These are phyloP conservation scores for Battus philenor DNA, from an alignment of 1,140 invertebrate genomes.

Conservation along the genomic window DNA sequence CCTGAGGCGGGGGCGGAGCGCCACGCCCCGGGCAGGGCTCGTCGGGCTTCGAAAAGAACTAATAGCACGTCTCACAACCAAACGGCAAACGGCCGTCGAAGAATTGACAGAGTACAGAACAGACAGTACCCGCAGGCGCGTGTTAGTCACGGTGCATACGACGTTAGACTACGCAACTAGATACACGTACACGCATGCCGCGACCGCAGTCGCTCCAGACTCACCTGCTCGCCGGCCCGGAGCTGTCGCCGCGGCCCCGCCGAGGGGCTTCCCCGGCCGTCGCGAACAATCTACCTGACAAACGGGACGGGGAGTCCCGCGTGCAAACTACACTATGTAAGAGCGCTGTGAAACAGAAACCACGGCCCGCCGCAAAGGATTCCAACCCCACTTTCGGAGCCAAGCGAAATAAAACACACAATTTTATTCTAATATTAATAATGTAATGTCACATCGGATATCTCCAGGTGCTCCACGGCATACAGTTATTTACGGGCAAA, in stretches of 20 bases:
- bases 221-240: conserved; percentile 22
- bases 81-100: conserved; percentile 59
- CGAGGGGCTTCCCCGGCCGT: too few relatives aligned
- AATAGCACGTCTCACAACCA: conserved; percentile 73
- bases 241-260: conserved; percentile 20
- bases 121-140: too few relatives aligned
- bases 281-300: conserved; percentile 25
- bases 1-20: neutral
- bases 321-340: conserved; percentile 50
- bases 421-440: conserved; percentile 66
- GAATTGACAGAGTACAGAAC: conserved; percentile 71
- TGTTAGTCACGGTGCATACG: conserved; percentile 39
- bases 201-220: conserved; percentile 22
- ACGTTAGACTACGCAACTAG: conserved; percentile 28
- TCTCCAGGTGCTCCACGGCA: conserved; percentile 57
- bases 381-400: conserved; percentile 32
- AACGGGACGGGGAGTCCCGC: conserved; percentile 27
- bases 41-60: conserved; percentile 36
- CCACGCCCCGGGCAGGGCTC: neutral
- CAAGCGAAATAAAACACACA: conserved; percentile 70
- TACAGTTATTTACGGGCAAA: conserved; percentile 56
- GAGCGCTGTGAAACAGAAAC: conserved; percentile 33
- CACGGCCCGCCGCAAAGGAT: conserved; percentile 45
- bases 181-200: conserved; percentile 37
- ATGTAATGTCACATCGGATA: conserved; percentile 70